Conservation (phyloP, 1,140 invertebrate species). For the Trichogramma pretiosum region DNA sequence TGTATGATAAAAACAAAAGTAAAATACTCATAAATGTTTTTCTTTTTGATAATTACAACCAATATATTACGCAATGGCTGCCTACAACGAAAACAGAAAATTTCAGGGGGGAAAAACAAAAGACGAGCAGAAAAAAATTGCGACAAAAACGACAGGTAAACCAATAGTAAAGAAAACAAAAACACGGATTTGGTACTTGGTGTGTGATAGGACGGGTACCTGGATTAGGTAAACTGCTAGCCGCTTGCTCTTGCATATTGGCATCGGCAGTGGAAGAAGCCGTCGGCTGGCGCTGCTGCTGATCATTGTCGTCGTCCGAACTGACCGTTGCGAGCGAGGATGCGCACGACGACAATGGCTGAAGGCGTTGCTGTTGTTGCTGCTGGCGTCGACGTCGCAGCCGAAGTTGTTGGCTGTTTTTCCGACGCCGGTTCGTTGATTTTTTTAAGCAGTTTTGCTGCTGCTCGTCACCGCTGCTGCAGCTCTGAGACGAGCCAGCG, state of each 20-base stretch:
- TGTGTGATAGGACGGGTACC: constrained; percentile 54
- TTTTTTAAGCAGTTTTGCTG: neutral
- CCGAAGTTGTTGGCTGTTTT: no score
- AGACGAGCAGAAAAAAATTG: no score
- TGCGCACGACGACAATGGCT: neutral
- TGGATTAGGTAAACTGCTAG: constrained; percentile 42
- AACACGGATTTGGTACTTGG: constrained; percentile 60
- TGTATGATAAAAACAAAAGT: no score
- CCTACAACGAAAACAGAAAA: no score
- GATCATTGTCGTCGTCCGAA: constrained; percentile 19
- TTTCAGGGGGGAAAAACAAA: no score
- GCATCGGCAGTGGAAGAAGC: no score
- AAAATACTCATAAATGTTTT: no score
- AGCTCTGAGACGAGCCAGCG: constrained; percentile 29
- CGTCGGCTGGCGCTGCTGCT: constrained; percentile 19
- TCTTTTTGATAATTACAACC: no score
- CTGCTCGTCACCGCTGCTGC: constrained; percentile 37
- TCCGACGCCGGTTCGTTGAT: neutral
- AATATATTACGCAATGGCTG: no score
- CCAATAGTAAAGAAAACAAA: neutral
- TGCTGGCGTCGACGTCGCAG: neutral
- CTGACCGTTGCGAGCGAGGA: constrained; percentile 15
- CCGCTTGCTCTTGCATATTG: constrained; percentile 37
- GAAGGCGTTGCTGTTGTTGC: neutral
- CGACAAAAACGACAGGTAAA: neutral